Evolutionary conservation across 2,797 vertebrate genomes (phyloP), one percentile per base, ranked within the genome.

Genomic region (Xyrichtys novacula): DNA sequence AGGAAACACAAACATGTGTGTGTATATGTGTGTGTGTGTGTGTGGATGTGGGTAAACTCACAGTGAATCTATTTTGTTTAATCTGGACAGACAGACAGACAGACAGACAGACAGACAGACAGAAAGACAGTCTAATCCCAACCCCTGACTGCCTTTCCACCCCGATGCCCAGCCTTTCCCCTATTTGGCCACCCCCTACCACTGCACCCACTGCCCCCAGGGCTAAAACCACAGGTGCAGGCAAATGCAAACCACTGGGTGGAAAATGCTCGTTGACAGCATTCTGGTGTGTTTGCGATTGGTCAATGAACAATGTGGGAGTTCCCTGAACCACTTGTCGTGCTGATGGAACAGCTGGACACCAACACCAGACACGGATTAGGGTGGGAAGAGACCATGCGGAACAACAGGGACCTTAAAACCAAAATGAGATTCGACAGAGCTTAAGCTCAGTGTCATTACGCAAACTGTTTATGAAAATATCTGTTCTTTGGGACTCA

Each of bases 261-360:
- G 85, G 90, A 92, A 91, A 92, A 90, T 88, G 77, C 81, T 85
- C 60, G 73, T 85, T 84, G 92, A 91, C 90, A 87, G 88, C 84
- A 74, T 83, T 90, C 88, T 89, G 90, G 91, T 91, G 87, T 85
- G 86, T 83, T 84, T 85, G 87, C 54, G 80, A 89, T 87, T 92
- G 91, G 91, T 92, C 89, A 91, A 79, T 92, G 89, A 93, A 90
- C 90, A 93, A 92, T 91, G 76, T 91, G 83, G 89, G 85, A 84
- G 86, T 86, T 89, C 89, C 89, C 88, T 81, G 76, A 91, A 88
- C 84, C 86, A 90, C 89, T 93, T 91, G 92, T 91, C 89, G 58
- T 89, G 87, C 88, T 78, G 87, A 91, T 85, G 87, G 80, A 91
- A 90, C 91, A 92, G 90, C 89, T 91, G 93, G 91, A 87, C 75